A percentile compares a stretch with the other conserved stretches of the same genome.
Conservation (phyloP, 2,888 invertebrate species). For the Tipula unca region DNA sequence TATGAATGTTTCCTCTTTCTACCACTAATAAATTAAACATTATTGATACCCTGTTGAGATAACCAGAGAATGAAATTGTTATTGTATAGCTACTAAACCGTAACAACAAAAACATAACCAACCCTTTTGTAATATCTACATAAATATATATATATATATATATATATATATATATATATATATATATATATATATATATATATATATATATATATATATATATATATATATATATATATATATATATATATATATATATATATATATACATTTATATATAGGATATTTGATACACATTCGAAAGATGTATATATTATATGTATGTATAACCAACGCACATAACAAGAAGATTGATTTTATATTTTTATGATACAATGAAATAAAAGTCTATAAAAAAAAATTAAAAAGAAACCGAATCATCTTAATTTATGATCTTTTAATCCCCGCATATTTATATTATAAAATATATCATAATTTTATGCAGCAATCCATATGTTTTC, state of each 20-base stretch:
- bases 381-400: neutral
- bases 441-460: neutral
- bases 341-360: neutral
- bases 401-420: neutral
- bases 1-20: neutral
- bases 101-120: neutral
- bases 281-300: neutral
- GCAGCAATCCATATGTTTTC: neutral
- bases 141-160: too few species aligned
- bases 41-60: neutral
- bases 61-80: neutral
- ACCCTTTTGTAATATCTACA: neutral
- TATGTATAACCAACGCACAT: neutral
- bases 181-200: too few species aligned
- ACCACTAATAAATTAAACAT: neutral
- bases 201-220: too few species aligned
- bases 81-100: neutral
- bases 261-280: too few species aligned
- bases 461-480: neutral
- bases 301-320: too few species aligned
- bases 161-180: too few species aligned
- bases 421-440: constrained; percentile 8
- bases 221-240: too few species aligned
- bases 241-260: too few species aligned
- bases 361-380: neutral